These are phyloP conservation scores for Clepsis dumicolana DNA, from an alignment of 2,888 invertebrate genomes.

Conservation along the genomic window DNA sequence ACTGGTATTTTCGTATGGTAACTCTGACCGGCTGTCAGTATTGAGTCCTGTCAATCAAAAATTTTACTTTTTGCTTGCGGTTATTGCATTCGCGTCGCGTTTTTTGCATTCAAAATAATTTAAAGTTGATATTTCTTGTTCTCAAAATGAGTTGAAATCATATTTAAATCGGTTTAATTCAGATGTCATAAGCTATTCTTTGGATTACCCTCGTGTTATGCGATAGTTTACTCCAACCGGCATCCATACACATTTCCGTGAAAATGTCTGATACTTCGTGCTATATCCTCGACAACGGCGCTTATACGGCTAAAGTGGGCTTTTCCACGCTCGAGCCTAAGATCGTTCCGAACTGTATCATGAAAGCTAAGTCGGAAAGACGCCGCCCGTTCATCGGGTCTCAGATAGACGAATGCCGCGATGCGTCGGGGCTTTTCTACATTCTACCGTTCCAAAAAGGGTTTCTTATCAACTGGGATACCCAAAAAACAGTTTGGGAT, in stretches of 20 bases:
- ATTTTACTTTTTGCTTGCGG: background rate
- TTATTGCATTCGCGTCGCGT: background rate
- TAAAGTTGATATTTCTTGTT: background rate
- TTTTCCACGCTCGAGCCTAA: slow-evolving; percentile 89
- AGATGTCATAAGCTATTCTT: background rate
- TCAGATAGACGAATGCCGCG: slow-evolving; percentile 98
- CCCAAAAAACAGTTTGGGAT: slow-evolving; percentile 98
- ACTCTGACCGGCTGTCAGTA: background rate
- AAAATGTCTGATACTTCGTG: slow-evolving; percentile 78
- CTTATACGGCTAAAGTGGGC: slow-evolving; percentile 94
- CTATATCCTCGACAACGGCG: slow-evolving; percentile 95
- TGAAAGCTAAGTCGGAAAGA: slow-evolving; percentile 99
- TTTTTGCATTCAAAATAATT: background rate
- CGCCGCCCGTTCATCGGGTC: slow-evolving; percentile 96
- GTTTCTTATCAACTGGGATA: slow-evolving; percentile 98
- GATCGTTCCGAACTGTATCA: slow-evolving; percentile 96
- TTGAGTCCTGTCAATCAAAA: background rate
- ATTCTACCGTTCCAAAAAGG: slow-evolving; percentile 98
- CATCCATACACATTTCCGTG: slow-evolving; percentile 50
- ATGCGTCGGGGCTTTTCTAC: slow-evolving; percentile 97
- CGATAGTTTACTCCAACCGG: slow-evolving; percentile 49
- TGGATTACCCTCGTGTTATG: background rate
- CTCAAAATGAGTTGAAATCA: background rate
- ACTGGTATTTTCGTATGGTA: slow-evolving; percentile 21
- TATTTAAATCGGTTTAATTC: background rate